These are phyloP conservation scores for Mellilla xanthometata DNA, from an alignment of 2,888 invertebrate species.

Conservation along the genomic window DNA sequence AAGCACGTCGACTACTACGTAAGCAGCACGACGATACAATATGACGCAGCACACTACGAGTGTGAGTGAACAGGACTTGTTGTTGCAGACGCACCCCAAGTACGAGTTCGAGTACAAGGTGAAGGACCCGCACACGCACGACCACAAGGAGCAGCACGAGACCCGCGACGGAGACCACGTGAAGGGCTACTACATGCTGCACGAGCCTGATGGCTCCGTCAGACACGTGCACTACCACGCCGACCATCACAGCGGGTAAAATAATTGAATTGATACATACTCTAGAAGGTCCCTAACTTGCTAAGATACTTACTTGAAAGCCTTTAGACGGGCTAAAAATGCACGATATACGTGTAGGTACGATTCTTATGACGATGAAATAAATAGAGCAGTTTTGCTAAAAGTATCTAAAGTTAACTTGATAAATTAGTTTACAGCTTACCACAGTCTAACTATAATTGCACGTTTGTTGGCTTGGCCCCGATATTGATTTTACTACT, in stretches of 20 bases:
- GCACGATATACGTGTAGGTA: too few species aligned
- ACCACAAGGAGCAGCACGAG: slow-evolving; percentile 58
- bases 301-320: too few species aligned
- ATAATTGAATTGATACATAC: too few species aligned
- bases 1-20: slow-evolving; percentile 37
- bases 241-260: slow-evolving; percentile 39
- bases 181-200: slow-evolving; percentile 29
- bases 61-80: not conserved
- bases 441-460: too few species aligned
- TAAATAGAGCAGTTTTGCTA: too few species aligned
- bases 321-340: too few species aligned
- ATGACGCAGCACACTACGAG: not conserved
- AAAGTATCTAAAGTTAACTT: too few species aligned
- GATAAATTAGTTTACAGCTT: too few species aligned
- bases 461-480: too few species aligned
- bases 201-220: slow-evolving; percentile 30
- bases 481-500: too few species aligned
- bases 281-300: too few species aligned
- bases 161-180: slow-evolving; percentile 51
- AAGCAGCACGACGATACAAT: slow-evolving; percentile 11
- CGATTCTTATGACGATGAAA: too few species aligned
- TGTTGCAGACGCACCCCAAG: slow-evolving; percentile 30
- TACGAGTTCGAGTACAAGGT: slow-evolving; percentile 59
- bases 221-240: slow-evolving; percentile 30
- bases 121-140: slow-evolving; percentile 62